phyloP scores from a whole-genome alignment of 64 coral and sea anemone genomes.

The Actinia equina region DNA sequence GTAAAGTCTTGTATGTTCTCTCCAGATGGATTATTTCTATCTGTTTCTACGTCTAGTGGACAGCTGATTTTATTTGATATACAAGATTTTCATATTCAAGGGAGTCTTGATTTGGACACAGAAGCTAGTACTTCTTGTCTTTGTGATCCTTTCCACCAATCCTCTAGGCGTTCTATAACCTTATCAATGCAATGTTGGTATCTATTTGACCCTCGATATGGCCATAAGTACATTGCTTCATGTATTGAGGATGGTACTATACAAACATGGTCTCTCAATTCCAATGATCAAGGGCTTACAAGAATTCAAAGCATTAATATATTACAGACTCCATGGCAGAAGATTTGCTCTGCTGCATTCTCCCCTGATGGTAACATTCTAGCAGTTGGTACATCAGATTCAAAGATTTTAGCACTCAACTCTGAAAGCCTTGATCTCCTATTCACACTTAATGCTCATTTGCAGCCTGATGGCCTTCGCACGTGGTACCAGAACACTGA shows the following conservation, averaged over 20 bases:
- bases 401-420: constrained; percentile 74
- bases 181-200: constrained; percentile 81
- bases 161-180: constrained; percentile 50
- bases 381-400: constrained; percentile 88
- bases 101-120: constrained; percentile 71
- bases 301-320: constrained; percentile 76
- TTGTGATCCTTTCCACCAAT: constrained; percentile 66
- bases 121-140: constrained; percentile 44
- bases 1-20: constrained; percentile 81
- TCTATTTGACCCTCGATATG: constrained; percentile 86
- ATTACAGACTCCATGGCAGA: constrained; percentile 88
- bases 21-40: constrained; percentile 78
- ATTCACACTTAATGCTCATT: constrained; percentile 78
- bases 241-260: constrained; percentile 87
- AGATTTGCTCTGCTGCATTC: constrained; percentile 75
- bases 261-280: constrained; percentile 73
- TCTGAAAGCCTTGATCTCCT: constrained; percentile 77
- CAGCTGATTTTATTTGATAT: constrained; percentile 85
- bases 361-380: constrained; percentile 83
- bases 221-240: constrained; percentile 84
- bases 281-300: constrained; percentile 64
- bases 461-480: constrained; percentile 81
- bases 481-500: constrained; percentile 96
- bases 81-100: constrained; percentile 81
- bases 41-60: constrained; percentile 64